These are phyloP conservation scores for Microctonus aethiopoides DNA, from an alignment of 2,888 invertebrate species.

Conservation along the genomic window DNA sequence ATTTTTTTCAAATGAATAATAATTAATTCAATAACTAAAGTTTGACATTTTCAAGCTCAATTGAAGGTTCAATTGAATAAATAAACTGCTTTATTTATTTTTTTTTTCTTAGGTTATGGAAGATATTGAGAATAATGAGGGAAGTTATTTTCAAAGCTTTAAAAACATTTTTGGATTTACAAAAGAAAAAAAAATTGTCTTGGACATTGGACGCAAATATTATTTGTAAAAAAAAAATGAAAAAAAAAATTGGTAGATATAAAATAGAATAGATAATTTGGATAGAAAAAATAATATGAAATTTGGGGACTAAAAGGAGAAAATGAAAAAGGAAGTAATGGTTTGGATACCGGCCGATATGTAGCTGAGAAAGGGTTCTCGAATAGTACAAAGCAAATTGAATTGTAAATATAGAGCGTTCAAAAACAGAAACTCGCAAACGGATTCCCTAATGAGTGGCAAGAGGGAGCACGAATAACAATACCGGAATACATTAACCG, in stretches of 20 bases:
- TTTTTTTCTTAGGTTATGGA: too few species aligned
- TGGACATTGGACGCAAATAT: too few species aligned
- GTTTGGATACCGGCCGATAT: conserved; percentile 31
- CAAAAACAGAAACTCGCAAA: conserved; percentile 56
- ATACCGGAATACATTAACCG: conserved; percentile 57
- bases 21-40: too few species aligned
- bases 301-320: background rate
- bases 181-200: too few species aligned
- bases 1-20: too few species aligned
- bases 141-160: too few species aligned
- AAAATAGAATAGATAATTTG: background rate
- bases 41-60: too few species aligned
- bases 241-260: background rate
- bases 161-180: too few species aligned
- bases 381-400: conserved; percentile 54
- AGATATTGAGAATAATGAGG: too few species aligned
- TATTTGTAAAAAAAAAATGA: too few species aligned
- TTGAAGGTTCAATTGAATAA: too few species aligned
- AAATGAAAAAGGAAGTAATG: conserved; percentile 15
- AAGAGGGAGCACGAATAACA: conserved; percentile 55
- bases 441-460: conserved; percentile 56
- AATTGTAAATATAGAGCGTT: conserved; percentile 61
- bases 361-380: conserved; percentile 24
- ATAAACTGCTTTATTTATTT: too few species aligned
- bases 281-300: conserved; percentile 16